phyloP scores from a whole-genome alignment of 2,113 vertebrate genomes.

The Neodontobutis hainanensis region DNA sequence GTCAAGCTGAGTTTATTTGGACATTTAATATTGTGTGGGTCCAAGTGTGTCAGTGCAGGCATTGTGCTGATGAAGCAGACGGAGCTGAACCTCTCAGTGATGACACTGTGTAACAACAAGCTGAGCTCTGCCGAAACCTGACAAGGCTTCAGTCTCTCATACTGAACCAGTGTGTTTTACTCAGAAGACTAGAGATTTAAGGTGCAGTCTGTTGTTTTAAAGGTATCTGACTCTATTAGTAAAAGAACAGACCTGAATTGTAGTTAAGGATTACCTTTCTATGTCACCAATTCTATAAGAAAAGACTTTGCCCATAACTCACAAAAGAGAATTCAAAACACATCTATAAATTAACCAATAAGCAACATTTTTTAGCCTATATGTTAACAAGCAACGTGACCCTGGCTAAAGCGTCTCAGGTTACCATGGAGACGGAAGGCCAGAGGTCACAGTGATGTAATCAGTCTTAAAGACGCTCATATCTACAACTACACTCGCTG shows the following conservation, averaged over 20 bases:
- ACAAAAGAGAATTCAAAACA: no score
- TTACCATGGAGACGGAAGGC: conserved; percentile 18
- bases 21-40: conserved; percentile 20
- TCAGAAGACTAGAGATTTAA: no score
- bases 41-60: conserved; percentile 22
- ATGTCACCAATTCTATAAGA: no score
- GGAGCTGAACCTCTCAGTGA: conserved; percentile 25
- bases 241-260: no score
- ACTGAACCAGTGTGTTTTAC: background rate
- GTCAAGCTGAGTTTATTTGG: conserved; percentile 41
- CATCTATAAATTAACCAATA: background rate
- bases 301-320: no score
- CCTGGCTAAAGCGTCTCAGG: conserved; percentile 21
- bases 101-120: conserved; percentile 31
- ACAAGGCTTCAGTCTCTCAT: background rate
- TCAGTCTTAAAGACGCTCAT: conserved; percentile 7
- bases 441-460: conserved; percentile 25
- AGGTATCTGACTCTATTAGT: no score
- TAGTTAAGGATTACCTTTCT: no score
- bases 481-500: conserved; percentile 1
- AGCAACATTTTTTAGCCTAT: background rate
- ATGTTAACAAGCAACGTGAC: background rate
- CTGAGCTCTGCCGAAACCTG: conserved; percentile 41
- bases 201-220: no score
- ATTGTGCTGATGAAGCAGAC: conserved; percentile 50